Conservation (phyloP, 2,888 invertebrate species). For the Habrosyne pyritoides region DNA sequence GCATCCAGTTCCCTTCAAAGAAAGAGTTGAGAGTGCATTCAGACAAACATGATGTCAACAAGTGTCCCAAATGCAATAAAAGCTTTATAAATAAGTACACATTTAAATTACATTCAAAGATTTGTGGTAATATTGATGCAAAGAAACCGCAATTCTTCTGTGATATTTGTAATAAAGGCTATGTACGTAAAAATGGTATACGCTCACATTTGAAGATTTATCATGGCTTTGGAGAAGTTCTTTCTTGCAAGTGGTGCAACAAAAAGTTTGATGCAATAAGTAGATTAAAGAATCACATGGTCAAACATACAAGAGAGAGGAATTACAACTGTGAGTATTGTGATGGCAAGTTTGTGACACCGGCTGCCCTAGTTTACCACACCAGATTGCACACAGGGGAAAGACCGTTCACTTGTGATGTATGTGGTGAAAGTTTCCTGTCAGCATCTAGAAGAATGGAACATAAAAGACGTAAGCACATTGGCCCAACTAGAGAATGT, state of each 20-base stretch:
- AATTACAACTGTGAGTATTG: slow-evolving; percentile 67
- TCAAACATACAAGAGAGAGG: slow-evolving; percentile 68
- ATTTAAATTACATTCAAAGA: slow-evolving; percentile 53
- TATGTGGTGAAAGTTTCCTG: slow-evolving; percentile 66
- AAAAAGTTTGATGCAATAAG: slow-evolving; percentile 69
- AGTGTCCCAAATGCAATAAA: slow-evolving; percentile 57
- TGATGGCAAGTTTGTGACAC: slow-evolving; percentile 65
- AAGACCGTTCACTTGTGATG: slow-evolving; percentile 64
- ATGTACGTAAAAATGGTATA: slow-evolving; percentile 56
- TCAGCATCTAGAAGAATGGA: slow-evolving; percentile 68
- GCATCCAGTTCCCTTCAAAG: slow-evolving; percentile 58
- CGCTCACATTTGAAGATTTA: slow-evolving; percentile 60
- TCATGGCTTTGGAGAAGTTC: slow-evolving; percentile 61
- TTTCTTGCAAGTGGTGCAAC: slow-evolving; percentile 64
- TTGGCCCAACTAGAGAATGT: slow-evolving; percentile 63
- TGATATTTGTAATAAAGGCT: slow-evolving; percentile 66
- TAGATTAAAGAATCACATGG: slow-evolving; percentile 60
- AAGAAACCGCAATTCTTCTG: slow-evolving; percentile 54
- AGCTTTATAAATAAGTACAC: slow-evolving; percentile 53
- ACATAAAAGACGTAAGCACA: slow-evolving; percentile 63
- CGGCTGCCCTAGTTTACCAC: slow-evolving; percentile 64
- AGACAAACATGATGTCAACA: slow-evolving; percentile 57
- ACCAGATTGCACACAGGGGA: slow-evolving; percentile 71
- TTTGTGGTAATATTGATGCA: slow-evolving; percentile 48
- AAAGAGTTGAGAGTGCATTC: slow-evolving; percentile 53